Evolutionary conservation across 2,888 invertebrate species (phyloP).

Genomic region (Temnothorax rugatulus): DNA sequence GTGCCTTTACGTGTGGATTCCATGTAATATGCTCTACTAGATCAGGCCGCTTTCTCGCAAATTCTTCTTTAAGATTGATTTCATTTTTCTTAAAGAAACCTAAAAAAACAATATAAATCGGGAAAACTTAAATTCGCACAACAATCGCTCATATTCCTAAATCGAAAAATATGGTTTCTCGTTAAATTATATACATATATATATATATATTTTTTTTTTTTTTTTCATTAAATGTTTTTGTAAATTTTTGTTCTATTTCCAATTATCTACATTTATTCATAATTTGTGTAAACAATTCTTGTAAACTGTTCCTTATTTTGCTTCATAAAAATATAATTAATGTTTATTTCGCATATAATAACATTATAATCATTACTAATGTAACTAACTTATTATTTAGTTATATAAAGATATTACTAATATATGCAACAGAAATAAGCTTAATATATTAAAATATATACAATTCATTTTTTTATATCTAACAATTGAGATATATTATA

Average conservation of each 20-base stretch:
- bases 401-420: background rate
- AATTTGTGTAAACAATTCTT: background rate
- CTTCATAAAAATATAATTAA: background rate
- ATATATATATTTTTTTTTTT: too few relatives aligned
- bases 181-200: background rate
- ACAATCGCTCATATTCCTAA: background rate
- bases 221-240: background rate
- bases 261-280: background rate
- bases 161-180: constrained; percentile 1
- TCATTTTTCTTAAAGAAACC: constrained; percentile 82
- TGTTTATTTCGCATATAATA: background rate
- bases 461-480: background rate
- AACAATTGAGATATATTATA: background rate
- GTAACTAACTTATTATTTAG: background rate
- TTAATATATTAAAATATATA: constrained; percentile 1
- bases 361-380: background rate
- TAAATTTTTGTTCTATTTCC: background rate
- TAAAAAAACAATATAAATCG: constrained; percentile 38
- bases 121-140: constrained; percentile 21
- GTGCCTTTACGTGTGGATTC: constrained; percentile 79
- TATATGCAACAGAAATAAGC: background rate
- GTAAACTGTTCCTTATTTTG: background rate
- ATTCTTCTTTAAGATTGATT: constrained; percentile 87
- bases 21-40: constrained; percentile 88
- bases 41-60: constrained; percentile 87